Conservation (phyloP, 2,113 vertebrate species). For the Hippopotamus amphibius region DNA sequence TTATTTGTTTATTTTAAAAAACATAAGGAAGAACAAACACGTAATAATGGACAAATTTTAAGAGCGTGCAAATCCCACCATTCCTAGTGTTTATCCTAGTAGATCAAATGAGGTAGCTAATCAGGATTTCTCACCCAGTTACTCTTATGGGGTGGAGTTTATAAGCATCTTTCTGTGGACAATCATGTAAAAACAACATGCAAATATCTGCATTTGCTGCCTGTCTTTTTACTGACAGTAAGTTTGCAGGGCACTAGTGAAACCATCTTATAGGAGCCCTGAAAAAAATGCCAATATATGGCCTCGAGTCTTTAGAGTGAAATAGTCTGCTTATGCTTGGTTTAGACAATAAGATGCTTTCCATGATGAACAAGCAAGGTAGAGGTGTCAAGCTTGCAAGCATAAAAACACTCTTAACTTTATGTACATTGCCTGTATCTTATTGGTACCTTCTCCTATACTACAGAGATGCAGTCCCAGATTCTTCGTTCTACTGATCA, state of each 20-base stretch:
- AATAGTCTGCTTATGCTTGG: background rate
- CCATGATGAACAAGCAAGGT: background rate
- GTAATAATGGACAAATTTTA: background rate
- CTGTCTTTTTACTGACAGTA: background rate
- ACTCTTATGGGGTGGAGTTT: background rate
- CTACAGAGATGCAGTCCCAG: background rate
- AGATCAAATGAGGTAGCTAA: background rate
- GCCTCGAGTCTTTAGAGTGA: background rate
- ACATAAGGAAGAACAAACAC: background rate
- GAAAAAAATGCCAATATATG: background rate
- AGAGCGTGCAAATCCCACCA: background rate
- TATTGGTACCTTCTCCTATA: background rate
- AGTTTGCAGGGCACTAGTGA: background rate
- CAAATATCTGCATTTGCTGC: background rate
- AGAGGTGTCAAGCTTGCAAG: background rate
- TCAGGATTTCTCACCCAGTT: background rate
- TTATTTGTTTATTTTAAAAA: slow-evolving; percentile 1
- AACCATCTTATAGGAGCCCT: background rate
- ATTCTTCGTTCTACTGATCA: background rate
- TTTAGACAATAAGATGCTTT: background rate
- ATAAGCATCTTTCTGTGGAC: background rate
- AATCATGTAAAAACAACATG: fast-evolving
- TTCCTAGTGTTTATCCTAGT: background rate
- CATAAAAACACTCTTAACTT: background rate
- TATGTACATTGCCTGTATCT: fast-evolving